Base-by-base conservation (phyloP, 2,113 vertebrate genomes). In the Amblyopsis rosae region DNA sequence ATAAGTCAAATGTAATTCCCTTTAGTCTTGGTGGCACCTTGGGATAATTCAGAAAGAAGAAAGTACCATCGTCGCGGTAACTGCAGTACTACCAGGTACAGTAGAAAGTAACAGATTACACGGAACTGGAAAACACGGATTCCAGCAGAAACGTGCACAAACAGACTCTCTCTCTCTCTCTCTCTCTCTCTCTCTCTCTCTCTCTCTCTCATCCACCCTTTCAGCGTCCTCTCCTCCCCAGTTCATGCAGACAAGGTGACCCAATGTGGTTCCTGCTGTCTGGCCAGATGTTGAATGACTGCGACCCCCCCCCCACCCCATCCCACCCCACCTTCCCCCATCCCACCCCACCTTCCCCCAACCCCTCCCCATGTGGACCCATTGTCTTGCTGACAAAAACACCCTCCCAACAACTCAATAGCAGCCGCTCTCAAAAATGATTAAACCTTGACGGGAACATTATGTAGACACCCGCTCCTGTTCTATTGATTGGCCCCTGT, bases 1-100 rank as follows among this genome's bases (percentile, higher is more conserved):
- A 77, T 90, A 90, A 88, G 86, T 87, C 85, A 67, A 81, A 86
- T 82, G 83, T 82, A 79, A 87, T 85, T 89, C 85, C 66, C 86
- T 89, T 89, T 90, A 33, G 77, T 89, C 86, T 85, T 41, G 65
- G 74, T 80, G 67, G 79, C 17, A 65, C 78, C 78, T 70, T 58
- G 13, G 79, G 79, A 75, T 3, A 9, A 19, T 16, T 56, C 26
- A 26, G 26, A 26, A 19, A 56, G 54, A 17, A 56, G 54, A 59
- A 53, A 53, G 17, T 62, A 26, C 26, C 26, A 26, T 26, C 2
- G 26, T 7, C 35, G 35, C 6, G 7, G 4, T 41, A 41, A 41
- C 35, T 8, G 5, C 35, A 41, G 5, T 41, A 41, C 35, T 6
- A 41, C 35, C 7, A 41, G 5, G 4, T 5, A 41, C 35, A 41